These are phyloP conservation scores for Hypomecis punctinalis DNA, from an alignment of 2,888 invertebrate genomes.

Conservation along the genomic window DNA sequence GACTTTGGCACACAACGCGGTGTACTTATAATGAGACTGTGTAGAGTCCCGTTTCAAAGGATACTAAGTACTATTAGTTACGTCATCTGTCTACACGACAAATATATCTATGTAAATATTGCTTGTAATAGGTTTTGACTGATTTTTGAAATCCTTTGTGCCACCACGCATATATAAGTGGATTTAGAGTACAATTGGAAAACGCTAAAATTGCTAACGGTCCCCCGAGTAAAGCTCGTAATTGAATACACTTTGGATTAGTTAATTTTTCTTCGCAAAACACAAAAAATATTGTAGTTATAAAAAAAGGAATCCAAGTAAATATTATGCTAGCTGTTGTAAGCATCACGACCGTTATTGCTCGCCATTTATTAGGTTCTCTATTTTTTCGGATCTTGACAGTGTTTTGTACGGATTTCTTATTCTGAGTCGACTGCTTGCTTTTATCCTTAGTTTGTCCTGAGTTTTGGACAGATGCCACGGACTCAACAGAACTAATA, in stretches of 20 bases:
- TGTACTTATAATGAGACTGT: not conserved
- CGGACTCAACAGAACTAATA: constrained; percentile 61
- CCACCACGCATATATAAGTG: constrained; percentile 89
- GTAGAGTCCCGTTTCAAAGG: constrained; percentile 9
- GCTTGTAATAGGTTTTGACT: constrained; percentile 62
- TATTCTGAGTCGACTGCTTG: constrained; percentile 18
- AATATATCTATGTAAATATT: constrained; percentile 35
- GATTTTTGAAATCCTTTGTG: constrained; percentile 87
- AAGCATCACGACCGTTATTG: constrained; percentile 86
- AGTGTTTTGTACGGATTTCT: constrained; percentile 18
- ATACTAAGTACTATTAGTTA: constrained; percentile 4
- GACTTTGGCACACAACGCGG: not conserved
- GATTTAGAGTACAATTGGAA: constrained; percentile 86
- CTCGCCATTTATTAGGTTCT: constrained; percentile 84
- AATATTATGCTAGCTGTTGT: constrained; percentile 86
- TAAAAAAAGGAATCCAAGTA: constrained; percentile 87
- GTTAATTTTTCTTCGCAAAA: constrained; percentile 78
- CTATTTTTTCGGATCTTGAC: constrained; percentile 51
- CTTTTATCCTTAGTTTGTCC: constrained; percentile 43
- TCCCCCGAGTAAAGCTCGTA: constrained; percentile 82
- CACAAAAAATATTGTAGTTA: constrained; percentile 83
- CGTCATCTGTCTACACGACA: constrained; percentile 32
- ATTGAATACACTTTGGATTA: constrained; percentile 75
- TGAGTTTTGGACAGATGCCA: constrained; percentile 38
- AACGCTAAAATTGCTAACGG: constrained; percentile 86